Conservation (phyloP, 2,888 invertebrate species). For the Cataglyphis livida region DNA sequence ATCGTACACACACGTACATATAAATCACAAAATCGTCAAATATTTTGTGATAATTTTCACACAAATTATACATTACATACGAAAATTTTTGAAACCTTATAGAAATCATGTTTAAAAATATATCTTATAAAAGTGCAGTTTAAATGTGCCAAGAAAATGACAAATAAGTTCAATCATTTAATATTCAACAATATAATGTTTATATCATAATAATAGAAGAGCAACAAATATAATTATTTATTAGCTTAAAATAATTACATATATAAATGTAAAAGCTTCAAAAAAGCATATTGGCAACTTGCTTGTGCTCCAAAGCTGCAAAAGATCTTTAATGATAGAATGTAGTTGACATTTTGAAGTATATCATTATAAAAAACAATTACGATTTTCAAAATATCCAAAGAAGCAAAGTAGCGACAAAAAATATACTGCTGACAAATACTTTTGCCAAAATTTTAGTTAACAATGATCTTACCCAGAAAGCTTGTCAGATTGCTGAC, state of each 20-base stretch:
- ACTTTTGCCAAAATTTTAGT: conserved; percentile 35
- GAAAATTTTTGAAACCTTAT: not conserved
- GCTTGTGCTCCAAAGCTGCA: conserved; percentile 29
- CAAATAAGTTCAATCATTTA: not conserved
- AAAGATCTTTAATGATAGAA: not conserved
- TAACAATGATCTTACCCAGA: conserved; percentile 81
- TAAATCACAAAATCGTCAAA: not conserved
- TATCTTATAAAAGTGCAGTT: not conserved
- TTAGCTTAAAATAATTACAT: not conserved
- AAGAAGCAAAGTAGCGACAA: conserved; percentile 33
- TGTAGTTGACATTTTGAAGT: conserved; percentile 7
- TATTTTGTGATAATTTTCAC: not conserved
- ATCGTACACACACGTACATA: no score
- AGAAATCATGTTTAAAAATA: not conserved
- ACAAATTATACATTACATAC: not conserved
- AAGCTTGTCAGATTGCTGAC: conserved; percentile 83
- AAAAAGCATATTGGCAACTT: conserved; percentile 10
- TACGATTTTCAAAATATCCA: not conserved
- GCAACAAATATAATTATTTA: conserved; percentile 23
- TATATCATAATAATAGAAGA: not conserved
- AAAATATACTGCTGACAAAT: conserved; percentile 40
- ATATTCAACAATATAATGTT: not conserved
- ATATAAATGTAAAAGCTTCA: conserved; percentile 19
- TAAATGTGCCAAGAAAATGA: not conserved
- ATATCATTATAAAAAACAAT: not conserved